phyloP scores from a whole-genome alignment of 1,140 invertebrate species.

The Homalodisca vitripennis region DNA sequence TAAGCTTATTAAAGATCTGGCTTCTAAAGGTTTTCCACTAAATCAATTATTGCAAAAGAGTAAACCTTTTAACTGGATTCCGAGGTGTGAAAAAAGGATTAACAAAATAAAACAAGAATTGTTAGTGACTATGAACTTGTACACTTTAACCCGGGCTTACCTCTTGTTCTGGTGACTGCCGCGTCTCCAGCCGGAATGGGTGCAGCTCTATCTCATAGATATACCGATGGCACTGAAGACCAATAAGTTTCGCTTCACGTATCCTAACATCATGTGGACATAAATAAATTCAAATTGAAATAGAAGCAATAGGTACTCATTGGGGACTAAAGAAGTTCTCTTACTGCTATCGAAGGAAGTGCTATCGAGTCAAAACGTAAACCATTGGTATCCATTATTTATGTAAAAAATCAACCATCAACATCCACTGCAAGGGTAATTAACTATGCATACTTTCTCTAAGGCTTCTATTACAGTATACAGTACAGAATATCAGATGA shows the following conservation, averaged over 20 bases:
- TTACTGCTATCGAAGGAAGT: background rate
- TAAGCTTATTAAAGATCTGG: too few relatives aligned
- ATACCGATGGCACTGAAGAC: too few relatives aligned
- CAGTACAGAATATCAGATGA: background rate
- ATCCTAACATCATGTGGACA: background rate
- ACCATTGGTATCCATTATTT: background rate
- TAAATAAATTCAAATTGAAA: background rate
- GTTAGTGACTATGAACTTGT: background rate
- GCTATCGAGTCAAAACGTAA: background rate
- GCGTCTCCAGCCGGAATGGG: background rate
- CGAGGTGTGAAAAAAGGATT: background rate
- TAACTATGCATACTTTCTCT: conserved; percentile 2
- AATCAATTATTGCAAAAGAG: background rate
- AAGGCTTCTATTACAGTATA: background rate
- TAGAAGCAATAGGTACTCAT: background rate
- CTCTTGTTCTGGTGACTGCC: background rate
- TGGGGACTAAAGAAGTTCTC: background rate
- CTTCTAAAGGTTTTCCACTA: too few relatives aligned
- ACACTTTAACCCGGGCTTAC: background rate
- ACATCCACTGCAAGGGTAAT: background rate
- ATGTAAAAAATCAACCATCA: background rate
- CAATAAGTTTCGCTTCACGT: background rate
- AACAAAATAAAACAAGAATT: background rate
- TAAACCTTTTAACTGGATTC: background rate
- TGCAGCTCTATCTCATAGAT: too few relatives aligned